Conservation (phyloP, 2,797 vertebrate species). For the Alcedo quadribrachys region DNA sequence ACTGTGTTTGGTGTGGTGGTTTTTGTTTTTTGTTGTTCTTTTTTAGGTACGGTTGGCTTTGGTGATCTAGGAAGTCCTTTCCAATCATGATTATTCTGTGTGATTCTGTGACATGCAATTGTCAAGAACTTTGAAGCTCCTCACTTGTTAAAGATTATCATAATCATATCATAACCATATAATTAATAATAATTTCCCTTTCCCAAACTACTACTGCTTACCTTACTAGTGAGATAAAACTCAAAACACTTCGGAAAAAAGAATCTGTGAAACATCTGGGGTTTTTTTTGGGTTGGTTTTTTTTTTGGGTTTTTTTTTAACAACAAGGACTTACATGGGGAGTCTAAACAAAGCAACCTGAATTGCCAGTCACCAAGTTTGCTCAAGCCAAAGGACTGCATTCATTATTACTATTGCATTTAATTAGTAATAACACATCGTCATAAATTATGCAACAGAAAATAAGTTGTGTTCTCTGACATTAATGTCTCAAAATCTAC, state of each 20-base stretch:
- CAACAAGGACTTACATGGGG: background rate
- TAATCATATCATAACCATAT: no score
- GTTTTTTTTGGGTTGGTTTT: rapidly evolving
- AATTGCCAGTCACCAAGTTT: background rate
- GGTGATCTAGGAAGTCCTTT: no score
- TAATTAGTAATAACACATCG: background rate
- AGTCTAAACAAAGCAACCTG: background rate
- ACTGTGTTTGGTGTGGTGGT: no score
- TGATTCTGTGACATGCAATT: background rate
- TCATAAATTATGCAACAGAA: conserved; percentile 11
- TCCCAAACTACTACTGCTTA: background rate
- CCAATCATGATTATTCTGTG: no score
- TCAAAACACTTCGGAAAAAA: background rate
- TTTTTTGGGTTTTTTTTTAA: background rate
- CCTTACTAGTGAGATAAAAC: background rate
- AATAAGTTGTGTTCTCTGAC: background rate
- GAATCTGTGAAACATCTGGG: background rate
- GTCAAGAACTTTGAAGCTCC: background rate
- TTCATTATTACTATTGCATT: background rate
- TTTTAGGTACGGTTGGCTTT: no score
- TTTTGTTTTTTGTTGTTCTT: no score
- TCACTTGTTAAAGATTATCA: background rate
- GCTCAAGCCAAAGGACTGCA: background rate
- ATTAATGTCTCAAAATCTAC: background rate
- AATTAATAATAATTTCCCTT: background rate